Evolutionary conservation across 1,140 invertebrate species (phyloP), one percentile per base, ranked within the genome.

Genomic region (Lepidotrigona ventralis): DNA sequence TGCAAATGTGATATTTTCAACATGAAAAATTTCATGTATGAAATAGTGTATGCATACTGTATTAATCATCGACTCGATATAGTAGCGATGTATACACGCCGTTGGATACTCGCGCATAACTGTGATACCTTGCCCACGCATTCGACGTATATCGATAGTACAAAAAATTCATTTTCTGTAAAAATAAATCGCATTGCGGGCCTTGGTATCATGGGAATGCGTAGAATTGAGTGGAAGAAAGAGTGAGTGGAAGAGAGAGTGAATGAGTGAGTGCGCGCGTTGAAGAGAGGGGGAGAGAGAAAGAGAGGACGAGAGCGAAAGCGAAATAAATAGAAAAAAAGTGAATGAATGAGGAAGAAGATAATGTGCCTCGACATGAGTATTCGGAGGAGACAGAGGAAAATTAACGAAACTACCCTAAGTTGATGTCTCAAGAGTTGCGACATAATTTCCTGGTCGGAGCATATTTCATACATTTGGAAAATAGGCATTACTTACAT

Each of bases 401-500:
- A 60, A 33, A 79, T 46, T 51, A 56, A 70, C 58, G 15, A 69
- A 75, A 75, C 26, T 53, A 66, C 14, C 46, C 51, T 17, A 33
- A 51, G 23, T 5, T 53, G 53, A 82, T 76, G 64, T 69, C 64
- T 60, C 39, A 66, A 58, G 73, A 60, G n/a, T 84, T 68, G 76
- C 60, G 54, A 58, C 51, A 68, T 77, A 39, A 88, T 83, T 84
- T 71, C 23, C 56, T 78, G 81, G 81, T 81, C 66, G 84, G 69
- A 85, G 69, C 70, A 68, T 84, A 83, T 84, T 87, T 87, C 81
- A 89, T 89, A 88, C 90, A 85, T 92, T 94, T 95, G 95, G 96
- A 96, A 96, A 96, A 96, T 96, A 95, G 95, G 96, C 96, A 97
- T 97, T 97, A 97, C 95, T 97, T 97, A 97, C 96, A 96, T 97